Conservation (phyloP, 1,140 invertebrate species). For the Portunus trituberculatus region DNA sequence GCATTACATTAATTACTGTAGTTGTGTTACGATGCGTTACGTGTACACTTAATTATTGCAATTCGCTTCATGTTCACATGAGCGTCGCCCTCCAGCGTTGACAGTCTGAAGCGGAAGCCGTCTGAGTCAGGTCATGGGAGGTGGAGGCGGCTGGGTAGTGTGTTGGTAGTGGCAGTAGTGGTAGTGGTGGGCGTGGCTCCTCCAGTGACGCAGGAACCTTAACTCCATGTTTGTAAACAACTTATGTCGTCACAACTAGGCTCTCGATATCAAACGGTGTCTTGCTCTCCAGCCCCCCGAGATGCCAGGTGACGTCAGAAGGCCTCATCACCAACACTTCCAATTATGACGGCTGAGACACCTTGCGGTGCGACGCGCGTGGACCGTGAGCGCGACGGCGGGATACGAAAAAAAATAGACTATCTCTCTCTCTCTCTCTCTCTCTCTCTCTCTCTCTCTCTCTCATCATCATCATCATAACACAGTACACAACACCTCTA, state of each 20-base stretch:
- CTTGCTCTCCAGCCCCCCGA: neutral
- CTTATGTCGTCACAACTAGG: slow-evolving; percentile 33
- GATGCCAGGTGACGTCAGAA: no score
- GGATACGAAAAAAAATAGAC: neutral
- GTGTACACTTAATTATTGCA: no score
- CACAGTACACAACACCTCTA: no score
- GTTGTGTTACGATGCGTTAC: no score
- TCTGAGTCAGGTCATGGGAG: neutral
- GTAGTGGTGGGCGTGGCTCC: neutral
- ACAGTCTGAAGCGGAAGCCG: neutral
- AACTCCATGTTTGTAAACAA: slow-evolving; percentile 48
- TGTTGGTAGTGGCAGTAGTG: no score
- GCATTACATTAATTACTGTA: no score
- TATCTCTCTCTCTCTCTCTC: neutral
- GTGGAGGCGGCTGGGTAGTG: neutral
- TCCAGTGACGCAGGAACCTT: slow-evolving; percentile 13
- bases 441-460: neutral
- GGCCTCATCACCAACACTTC: no score
- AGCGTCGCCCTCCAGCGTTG: no score
- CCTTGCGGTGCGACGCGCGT: neutral
- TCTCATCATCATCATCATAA: no score
- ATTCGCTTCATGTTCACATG: no score
- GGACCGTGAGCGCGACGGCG: neutral
- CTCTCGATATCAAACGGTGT: neutral
- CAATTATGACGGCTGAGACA: no score